Conservation (phyloP, 2,888 invertebrate species). For the Cepaea hortensis region DNA sequence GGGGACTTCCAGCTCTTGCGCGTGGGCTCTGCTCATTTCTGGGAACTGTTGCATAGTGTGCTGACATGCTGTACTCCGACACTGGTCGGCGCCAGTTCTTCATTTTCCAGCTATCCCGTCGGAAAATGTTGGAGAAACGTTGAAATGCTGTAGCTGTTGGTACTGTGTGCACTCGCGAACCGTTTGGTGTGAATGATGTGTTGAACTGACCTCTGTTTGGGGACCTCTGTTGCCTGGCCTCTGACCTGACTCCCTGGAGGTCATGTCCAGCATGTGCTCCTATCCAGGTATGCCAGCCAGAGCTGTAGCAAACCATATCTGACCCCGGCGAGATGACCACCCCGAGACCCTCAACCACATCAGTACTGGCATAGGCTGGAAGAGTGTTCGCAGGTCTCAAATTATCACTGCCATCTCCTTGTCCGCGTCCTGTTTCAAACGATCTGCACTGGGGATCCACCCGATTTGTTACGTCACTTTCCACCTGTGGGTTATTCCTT, state of each 20-base stretch:
- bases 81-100: conserved; percentile 35
- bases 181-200: not conserved
- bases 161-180: conserved; percentile 15
- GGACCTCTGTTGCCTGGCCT: not conserved
- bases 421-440: not conserved
- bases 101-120: conserved; percentile 33
- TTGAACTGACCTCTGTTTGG: not conserved
- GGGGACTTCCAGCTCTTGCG: not conserved
- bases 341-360: conserved; percentile 36
- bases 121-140: conserved; percentile 44
- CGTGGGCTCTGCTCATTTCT: conserved; percentile 14
- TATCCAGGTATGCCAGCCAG: conserved; percentile 28
- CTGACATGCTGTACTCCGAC: conserved; percentile 18
- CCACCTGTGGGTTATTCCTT: not conserved
- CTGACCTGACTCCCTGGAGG: not conserved
- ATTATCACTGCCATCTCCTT: not conserved
- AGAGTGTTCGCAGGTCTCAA: conserved; percentile 10
- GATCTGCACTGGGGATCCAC: not conserved
- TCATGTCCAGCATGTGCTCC: not conserved
- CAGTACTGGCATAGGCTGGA: conserved; percentile 47
- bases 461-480: not conserved
- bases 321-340: conserved; percentile 41
- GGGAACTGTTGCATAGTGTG: conserved; percentile 40
- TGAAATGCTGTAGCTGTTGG: conserved; percentile 48
- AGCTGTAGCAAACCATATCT: conserved; percentile 20